Conservation (phyloP, 2,113 vertebrate genomes). For the Vombatus ursinus region DNA sequence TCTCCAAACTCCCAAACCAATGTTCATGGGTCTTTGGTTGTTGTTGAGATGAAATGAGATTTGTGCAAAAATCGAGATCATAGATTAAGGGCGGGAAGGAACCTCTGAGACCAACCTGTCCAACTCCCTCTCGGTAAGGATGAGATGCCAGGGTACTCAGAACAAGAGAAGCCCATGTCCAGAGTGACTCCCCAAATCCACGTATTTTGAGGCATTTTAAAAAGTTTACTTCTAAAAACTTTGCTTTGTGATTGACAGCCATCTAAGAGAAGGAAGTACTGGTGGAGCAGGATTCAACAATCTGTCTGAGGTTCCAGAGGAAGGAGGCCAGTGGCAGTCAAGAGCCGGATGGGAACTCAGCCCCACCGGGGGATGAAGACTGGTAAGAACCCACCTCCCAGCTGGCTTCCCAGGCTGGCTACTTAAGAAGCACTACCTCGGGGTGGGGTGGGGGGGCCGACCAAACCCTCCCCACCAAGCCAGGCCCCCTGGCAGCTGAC, state of each 20-base stretch:
- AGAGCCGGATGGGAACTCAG: conserved; percentile 19
- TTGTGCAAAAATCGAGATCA: neutral
- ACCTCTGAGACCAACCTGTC: neutral
- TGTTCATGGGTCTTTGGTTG: neutral
- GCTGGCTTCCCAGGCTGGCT: too few species aligned
- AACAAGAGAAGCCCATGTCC: too few species aligned
- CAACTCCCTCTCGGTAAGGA: neutral
- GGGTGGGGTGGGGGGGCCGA: neutral
- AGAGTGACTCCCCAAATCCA: neutral
- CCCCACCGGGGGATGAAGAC: neutral
- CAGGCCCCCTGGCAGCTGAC: conserved; percentile 10
- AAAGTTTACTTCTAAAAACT: neutral
- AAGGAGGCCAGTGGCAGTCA: neutral
- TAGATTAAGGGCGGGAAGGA: neutral
- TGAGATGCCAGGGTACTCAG: neutral
- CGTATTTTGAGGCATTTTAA: neutral
- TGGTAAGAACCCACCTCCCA: too few species aligned
- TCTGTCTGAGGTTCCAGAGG: neutral
- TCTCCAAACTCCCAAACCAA: conserved; percentile 4
- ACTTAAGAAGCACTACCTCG: too few species aligned
- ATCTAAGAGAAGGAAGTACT: conserved; percentile 43
- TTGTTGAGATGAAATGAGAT: neutral
- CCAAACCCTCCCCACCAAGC: conserved; percentile 29
- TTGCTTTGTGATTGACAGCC: neutral
- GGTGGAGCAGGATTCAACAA: neutral